A percentile compares a stretch with the other conserved stretches of the same genome.
phyloP scores from a whole-genome alignment of 1,140 invertebrate genomes.

The Palaemon carinicauda region DNA sequence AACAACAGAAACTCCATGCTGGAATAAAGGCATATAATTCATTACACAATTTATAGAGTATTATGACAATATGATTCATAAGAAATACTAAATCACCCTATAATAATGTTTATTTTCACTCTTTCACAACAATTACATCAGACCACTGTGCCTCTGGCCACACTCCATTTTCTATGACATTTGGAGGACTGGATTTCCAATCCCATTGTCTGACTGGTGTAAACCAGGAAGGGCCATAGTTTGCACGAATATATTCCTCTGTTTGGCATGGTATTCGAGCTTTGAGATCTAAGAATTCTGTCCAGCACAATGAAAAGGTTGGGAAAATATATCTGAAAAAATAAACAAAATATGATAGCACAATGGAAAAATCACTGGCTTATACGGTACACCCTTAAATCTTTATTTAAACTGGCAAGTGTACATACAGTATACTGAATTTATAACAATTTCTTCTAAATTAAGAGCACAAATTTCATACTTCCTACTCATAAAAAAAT shows the following conservation, averaged over 20 bases:
- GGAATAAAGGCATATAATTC: no score
- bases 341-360: constrained; percentile 43
- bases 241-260: constrained; percentile 69
- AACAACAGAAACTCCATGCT: no score
- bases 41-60: no score
- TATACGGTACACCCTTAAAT: no score
- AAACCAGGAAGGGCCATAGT: constrained; percentile 71
- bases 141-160: constrained; percentile 69
- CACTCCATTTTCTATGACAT: constrained; percentile 69
- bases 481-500: no score
- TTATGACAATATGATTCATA: no score
- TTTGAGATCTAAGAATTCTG: constrained; percentile 69
- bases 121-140: constrained; percentile 65
- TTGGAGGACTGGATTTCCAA: constrained; percentile 71
- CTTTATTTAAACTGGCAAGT: no score
- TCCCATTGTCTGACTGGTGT: constrained; percentile 69
- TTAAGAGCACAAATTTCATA: no score
- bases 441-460: background rate
- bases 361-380: background rate
- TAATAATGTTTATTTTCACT: no score
- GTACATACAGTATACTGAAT: background rate
- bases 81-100: no score
- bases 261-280: constrained; percentile 71
- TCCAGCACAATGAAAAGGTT: constrained; percentile 71
- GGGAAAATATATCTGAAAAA: constrained; percentile 70